phyloP scores from a whole-genome alignment of 1,140 invertebrate species.

The Pentalonia nigronervosa region DNA sequence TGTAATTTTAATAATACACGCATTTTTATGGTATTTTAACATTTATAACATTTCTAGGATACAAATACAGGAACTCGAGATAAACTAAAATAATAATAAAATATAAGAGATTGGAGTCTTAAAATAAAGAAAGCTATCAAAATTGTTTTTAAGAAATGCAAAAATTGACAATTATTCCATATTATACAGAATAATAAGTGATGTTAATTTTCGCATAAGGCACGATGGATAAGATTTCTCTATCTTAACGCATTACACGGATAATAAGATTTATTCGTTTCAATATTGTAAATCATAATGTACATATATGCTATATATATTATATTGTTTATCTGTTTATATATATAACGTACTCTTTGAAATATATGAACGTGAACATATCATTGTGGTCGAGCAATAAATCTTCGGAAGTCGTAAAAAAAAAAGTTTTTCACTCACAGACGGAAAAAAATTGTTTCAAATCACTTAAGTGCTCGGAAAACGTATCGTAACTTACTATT shows the following conservation, averaged over 20 bases:
- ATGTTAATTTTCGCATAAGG: neutral
- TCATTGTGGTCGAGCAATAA: slow-evolving; percentile 21
- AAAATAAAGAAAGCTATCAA: neutral
- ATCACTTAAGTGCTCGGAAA: slow-evolving; percentile 37
- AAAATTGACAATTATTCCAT: neutral
- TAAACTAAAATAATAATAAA: neutral
- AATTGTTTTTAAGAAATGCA: neutral
- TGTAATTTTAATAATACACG: neutral
- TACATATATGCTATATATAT: neutral
- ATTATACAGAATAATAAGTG: neutral
- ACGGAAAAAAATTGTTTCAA: slow-evolving; percentile 46
- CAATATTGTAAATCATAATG: slow-evolving; percentile 24
- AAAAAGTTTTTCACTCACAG: slow-evolving; percentile 9
- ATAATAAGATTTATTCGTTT: neutral
- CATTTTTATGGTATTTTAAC: neutral
- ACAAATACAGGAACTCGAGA: neutral
- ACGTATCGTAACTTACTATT: slow-evolving; percentile 37
- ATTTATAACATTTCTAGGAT: neutral
- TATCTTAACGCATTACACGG: neutral
- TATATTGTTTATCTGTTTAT: neutral
- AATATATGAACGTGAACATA: slow-evolving; percentile 2
- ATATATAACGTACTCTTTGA: neutral
- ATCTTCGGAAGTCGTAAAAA: neutral
- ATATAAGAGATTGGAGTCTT: neutral
- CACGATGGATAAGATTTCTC: neutral